Percentiles rank a stretch among this genome's conserved stretches.
phyloP scores from a whole-genome alignment of 1,140 invertebrate species.

The Linepithema humile region DNA sequence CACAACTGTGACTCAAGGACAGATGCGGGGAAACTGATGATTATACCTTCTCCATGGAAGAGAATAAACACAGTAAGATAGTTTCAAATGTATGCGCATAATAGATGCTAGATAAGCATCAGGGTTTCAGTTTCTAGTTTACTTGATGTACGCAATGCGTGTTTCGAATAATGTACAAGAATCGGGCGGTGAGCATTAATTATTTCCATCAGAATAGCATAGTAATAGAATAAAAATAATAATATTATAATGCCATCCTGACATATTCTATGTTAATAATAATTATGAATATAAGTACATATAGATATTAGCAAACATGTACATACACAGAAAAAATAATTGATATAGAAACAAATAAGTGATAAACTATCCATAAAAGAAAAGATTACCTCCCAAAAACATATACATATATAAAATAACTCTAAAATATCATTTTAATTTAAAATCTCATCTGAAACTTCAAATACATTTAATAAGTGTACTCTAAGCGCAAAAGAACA shows the following conservation, averaged over 20 bases:
- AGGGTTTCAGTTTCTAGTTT: not conserved
- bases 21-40: constrained; percentile 16
- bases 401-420: not conserved
- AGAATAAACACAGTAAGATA: constrained; percentile 21
- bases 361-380: too few relatives aligned
- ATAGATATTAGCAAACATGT: not conserved
- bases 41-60: constrained; percentile 18
- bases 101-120: constrained; percentile 63
- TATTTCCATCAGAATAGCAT: not conserved
- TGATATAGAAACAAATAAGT: not conserved
- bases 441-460: not conserved
- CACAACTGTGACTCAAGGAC: not conserved
- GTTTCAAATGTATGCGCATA: constrained; percentile 66
- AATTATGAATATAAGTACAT: too few relatives aligned
- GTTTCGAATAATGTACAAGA: constrained; percentile 38
- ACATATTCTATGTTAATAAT: not conserved
- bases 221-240: not conserved
- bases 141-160: not conserved
- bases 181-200: constrained; percentile 4
- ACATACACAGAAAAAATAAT: not conserved
- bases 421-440: not conserved
- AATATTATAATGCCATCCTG: not conserved
- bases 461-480: not conserved
- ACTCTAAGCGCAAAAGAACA: too few relatives aligned
- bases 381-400: too few relatives aligned